Evolutionary conservation across 2,113 vertebrate species (phyloP).

Genomic region (Irena cyanogastra): DNA sequence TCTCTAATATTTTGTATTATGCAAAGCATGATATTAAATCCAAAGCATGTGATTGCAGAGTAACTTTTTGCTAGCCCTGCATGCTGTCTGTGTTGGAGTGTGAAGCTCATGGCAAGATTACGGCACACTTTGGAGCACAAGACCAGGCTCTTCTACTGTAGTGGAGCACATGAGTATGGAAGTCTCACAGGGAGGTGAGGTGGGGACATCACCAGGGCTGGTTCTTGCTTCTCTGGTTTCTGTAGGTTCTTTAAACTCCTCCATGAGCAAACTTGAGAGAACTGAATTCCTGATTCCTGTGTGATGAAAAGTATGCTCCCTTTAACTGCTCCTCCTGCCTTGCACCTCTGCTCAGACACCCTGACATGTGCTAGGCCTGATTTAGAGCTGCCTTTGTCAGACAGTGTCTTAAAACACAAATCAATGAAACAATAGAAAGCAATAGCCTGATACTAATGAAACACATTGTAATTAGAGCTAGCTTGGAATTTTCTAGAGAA

Average conservation of each 20-base stretch:
- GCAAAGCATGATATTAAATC: neutral
- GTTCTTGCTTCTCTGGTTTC: neutral
- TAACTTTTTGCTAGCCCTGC: neutral
- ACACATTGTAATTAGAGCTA: conserved; percentile 35
- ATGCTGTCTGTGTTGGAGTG: neutral
- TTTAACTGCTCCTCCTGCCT: neutral
- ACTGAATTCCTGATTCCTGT: neutral
- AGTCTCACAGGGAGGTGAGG: neutral
- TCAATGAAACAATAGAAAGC: conserved; percentile 37
- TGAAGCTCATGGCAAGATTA: neutral
- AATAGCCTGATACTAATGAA: conserved; percentile 50
- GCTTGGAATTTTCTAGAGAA: conserved; percentile 13
- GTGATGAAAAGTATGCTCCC: neutral
- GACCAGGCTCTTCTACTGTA: neutral
- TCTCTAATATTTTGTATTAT: neutral
- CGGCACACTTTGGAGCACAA: neutral
- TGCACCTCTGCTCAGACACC: neutral
- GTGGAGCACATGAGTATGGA: neutral
- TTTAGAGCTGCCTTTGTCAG: conserved; percentile 38
- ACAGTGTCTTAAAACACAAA: conserved; percentile 20
- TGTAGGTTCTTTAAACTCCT: neutral
- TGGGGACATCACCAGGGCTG: neutral
- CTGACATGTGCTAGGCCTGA: neutral
- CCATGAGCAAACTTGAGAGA: neutral
- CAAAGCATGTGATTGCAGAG: neutral